Conservation (phyloP, 2,888 invertebrate genomes). For the Drosophila maculinotata region DNA sequence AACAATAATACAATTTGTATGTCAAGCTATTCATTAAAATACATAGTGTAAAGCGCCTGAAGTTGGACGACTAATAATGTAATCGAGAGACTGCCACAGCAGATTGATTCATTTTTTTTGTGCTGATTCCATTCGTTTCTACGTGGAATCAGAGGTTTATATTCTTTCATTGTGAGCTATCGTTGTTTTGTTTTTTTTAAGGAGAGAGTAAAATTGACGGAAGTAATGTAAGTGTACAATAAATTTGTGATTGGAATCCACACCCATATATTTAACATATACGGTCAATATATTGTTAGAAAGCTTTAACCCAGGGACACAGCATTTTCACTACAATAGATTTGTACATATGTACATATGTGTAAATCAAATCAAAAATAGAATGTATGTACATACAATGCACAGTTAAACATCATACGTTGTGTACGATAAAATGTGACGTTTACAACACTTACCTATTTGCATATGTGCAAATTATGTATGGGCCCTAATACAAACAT, state of each 20-base stretch:
- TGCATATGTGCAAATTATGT: constrained; percentile 20
- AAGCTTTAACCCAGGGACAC: not conserved
- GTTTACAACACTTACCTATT: constrained; percentile 5
- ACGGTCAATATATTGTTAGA: constrained; percentile 1
- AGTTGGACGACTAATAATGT: not conserved
- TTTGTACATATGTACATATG: constrained; percentile 3
- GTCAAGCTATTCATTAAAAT: constrained; percentile 1
- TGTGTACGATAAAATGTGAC: constrained; percentile 1
- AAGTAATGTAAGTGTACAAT: constrained; percentile 67
- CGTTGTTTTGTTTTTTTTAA: constrained; percentile 73
- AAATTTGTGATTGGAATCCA: constrained; percentile 11
- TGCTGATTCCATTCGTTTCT: constrained; percentile 55
- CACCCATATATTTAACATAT: constrained; percentile 1
- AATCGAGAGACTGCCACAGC: constrained; percentile 15
- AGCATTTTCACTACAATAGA: constrained; percentile 12
- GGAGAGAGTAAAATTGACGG: constrained; percentile 66
- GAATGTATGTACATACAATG: constrained; percentile 3
- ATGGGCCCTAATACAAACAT: constrained; percentile 3
- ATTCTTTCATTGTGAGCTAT: constrained; percentile 58
- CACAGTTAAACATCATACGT: not conserved
- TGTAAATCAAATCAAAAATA: not conserved
- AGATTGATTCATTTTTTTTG: constrained; percentile 36
- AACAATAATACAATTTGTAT: not conserved
- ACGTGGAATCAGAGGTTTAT: constrained; percentile 53
- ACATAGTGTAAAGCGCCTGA: constrained; percentile 11